Conservation (phyloP, 2,797 vertebrate genomes). For the Siniperca undulata region DNA sequence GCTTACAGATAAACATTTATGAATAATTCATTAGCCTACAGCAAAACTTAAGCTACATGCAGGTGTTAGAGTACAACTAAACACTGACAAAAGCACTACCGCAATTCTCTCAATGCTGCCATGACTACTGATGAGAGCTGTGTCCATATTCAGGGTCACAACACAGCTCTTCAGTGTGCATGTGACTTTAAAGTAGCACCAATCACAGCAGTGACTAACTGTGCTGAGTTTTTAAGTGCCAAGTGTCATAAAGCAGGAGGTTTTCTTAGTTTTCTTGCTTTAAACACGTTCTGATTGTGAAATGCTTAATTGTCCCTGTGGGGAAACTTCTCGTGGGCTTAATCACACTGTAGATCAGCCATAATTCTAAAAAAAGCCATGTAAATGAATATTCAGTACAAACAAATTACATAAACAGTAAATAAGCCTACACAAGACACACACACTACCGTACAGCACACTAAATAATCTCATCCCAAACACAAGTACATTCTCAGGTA, state of each 20-base stretch:
- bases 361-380: neutral
- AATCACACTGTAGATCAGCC: neutral
- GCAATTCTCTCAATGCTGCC: neutral
- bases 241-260: neutral
- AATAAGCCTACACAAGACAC: neutral
- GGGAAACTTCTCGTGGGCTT: neutral
- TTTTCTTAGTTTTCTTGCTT: neutral
- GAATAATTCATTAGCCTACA: neutral
- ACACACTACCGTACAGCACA: neutral
- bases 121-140: neutral
- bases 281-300: neutral
- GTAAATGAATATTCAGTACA: neutral
- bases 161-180: neutral
- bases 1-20: constrained; percentile 2
- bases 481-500: neutral
- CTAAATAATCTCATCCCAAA: neutral
- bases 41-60: neutral
- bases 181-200: neutral
- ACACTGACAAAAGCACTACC: neutral
- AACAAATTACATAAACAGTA: neutral
- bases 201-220: too few relatives aligned
- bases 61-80: neutral
- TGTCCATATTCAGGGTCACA: neutral
- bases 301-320: neutral
- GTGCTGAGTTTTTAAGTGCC: neutral